These are phyloP conservation scores for Actinernus sp. DNA, from an alignment of 92 coral and sea anemone genomes.

Conservation along the genomic window DNA sequence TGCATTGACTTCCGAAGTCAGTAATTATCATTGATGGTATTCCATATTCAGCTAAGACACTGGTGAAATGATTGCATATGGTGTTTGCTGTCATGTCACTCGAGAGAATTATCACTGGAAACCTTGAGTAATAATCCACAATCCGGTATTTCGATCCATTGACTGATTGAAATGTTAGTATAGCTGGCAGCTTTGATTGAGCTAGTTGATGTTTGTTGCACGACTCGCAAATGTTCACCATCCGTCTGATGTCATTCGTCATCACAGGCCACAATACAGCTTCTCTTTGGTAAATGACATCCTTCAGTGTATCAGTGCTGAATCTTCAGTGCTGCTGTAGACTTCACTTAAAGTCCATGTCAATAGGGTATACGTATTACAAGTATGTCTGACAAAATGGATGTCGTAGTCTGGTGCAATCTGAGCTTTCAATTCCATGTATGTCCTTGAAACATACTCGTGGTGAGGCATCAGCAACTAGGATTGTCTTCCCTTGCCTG, in stretches of 20 bases:
- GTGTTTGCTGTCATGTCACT: conserved; percentile 60
- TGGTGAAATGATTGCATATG: conserved; percentile 32
- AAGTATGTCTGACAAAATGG: too few relatives aligned
- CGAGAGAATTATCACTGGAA: too few relatives aligned
- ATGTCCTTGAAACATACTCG: too few relatives aligned
- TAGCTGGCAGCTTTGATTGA: conserved; percentile 40
- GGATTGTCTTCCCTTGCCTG: conserved; percentile 59
- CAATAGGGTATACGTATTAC: too few relatives aligned
- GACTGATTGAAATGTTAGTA: conserved; percentile 57
- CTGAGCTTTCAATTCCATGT: too few relatives aligned
- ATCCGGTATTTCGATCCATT: conserved; percentile 20
- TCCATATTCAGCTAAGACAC: background rate
- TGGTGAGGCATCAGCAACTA: conserved; percentile 71
- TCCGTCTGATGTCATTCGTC: conserved; percentile 30
- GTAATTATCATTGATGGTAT: background rate
- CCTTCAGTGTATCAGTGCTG: conserved; percentile 11
- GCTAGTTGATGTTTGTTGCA: conserved; percentile 53
- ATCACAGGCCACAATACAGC: conserved; percentile 31
- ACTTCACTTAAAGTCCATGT: too few relatives aligned
- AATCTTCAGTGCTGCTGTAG: too few relatives aligned
- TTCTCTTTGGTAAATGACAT: conserved; percentile 15
- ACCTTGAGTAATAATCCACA: conserved; percentile 61
- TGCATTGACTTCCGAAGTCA: conserved; percentile 49
- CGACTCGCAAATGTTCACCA: conserved; percentile 43
- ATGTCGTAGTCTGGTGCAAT: too few relatives aligned